Conservation (phyloP, 2,113 vertebrate species). For the Toxostoma redivivum region DNA sequence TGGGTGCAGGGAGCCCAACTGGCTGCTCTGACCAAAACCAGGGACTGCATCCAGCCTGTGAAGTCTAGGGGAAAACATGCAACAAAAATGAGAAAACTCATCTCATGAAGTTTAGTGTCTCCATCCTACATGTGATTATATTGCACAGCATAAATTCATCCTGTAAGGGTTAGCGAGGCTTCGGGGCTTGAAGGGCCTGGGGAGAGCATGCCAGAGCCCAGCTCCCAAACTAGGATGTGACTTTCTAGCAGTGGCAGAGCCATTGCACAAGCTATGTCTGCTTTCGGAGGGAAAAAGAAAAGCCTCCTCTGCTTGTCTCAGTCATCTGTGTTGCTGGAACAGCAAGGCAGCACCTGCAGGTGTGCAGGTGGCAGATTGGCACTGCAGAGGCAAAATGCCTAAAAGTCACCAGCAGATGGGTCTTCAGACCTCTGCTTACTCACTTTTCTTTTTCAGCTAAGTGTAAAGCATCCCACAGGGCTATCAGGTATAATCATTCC, state of each 20-base stretch:
- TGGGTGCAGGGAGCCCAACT: background rate
- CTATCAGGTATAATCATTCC: background rate
- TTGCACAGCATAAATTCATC: background rate
- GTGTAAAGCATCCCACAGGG: background rate
- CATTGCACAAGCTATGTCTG: background rate
- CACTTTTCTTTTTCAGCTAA: background rate
- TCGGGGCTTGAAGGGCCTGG: too few species aligned
- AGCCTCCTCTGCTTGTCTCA: background rate
- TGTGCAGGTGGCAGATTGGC: background rate
- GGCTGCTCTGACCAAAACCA: background rate
- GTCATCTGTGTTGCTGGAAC: background rate
- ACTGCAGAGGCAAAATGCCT: background rate
- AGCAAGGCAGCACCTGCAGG: background rate
- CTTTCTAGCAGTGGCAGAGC: background rate
- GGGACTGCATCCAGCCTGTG: rapidly evolving
- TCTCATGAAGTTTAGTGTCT: background rate
- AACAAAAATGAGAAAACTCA: background rate
- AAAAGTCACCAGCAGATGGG: background rate
- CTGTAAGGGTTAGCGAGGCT: background rate
- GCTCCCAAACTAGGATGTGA: background rate
- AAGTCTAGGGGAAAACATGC: background rate
- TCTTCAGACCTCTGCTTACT: background rate
- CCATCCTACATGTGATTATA: rapidly evolving
- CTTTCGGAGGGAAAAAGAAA: background rate
- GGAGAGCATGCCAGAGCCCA: background rate